A percentile compares a stretch with the other conserved stretches of the same genome.
phyloP scores from a whole-genome alignment of 2,113 vertebrate genomes.

The Zosterops hypoxanthus region DNA sequence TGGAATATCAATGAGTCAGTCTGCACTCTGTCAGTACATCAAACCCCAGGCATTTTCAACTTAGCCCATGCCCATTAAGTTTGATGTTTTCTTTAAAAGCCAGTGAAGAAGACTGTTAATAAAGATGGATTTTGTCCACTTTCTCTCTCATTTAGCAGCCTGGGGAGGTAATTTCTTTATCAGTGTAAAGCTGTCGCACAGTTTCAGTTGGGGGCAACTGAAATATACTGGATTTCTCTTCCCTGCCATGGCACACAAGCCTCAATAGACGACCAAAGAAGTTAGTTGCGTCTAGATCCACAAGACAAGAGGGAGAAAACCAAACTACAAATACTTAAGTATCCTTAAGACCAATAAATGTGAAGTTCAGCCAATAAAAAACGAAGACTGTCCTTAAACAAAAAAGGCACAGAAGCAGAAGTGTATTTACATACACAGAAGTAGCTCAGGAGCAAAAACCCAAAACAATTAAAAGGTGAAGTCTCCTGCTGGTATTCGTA shows the following conservation, averaged over 20 bases:
- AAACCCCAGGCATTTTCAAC: background rate
- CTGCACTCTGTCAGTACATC: background rate
- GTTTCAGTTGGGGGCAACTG: background rate
- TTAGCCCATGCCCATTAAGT: background rate
- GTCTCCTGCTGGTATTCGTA: background rate
- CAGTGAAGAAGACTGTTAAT: background rate
- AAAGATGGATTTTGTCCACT: background rate
- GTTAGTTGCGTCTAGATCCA: background rate
- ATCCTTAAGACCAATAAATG: background rate
- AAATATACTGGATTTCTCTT: background rate
- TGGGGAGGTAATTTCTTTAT: background rate
- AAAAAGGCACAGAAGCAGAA: background rate
- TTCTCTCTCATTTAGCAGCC: background rate
- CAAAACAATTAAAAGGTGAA: background rate
- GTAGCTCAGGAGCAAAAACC: background rate
- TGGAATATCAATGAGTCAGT: background rate
- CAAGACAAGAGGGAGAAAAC: background rate
- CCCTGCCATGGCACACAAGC: background rate
- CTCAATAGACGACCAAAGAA: background rate
- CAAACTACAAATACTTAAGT: background rate
- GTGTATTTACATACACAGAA: background rate
- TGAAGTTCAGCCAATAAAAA: background rate
- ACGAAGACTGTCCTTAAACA: background rate
- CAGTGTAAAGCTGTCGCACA: fast-evolving
- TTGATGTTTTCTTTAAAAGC: background rate